Evolutionary conservation across 2,113 vertebrate genomes (phyloP), one percentile per base, ranked within the genome.

Genomic region (Erinaceus europaeus): DNA sequence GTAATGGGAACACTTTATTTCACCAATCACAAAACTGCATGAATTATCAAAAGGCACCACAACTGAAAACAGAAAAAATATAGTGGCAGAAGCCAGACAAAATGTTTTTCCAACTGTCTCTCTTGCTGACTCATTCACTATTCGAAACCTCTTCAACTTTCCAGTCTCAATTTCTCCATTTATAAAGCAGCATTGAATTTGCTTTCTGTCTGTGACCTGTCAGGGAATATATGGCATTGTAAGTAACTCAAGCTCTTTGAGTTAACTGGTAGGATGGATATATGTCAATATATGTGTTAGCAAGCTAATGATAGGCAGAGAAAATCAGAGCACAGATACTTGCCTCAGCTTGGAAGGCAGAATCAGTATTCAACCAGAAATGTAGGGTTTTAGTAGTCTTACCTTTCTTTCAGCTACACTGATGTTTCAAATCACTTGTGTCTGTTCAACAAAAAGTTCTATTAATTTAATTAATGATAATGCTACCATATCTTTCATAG

Each of bases 111-210:
- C 55, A 72, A 76, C 72, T 64, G 29, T 75, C 62, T 71, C 52
- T 52, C 6, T 44, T 72, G 78, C 29, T 82, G 64, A 90, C 59
- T 94, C 73, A 90, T 42, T 94, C 64, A 85, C 55, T 62, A 59
- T 29, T 10, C 55, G 32, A 89, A 93, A 36, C 15, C 86, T 68
- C 32, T 79, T 88, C 46, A 38, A 74, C 44, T 21, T 87, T 75
- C 32, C 15, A 65, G 34, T 52, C 71, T 78, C 48, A 44, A 42
- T 85, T 87, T 91, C 75, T 64, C 64, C n/a, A 64, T 67, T 65
- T 89, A 53, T 65, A 42, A 88, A 91, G 78, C 13, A 76, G 83
- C 46, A 20, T 67, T 13, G 91, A 50, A 48, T 48, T 25, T 36
- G 62, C 64, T n/a, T 5, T 32, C 38, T 38, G 27, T n/a, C 36